These are phyloP conservation scores for Girardinus metallicus DNA, from an alignment of 2,797 vertebrate genomes.

Conservation along the genomic window DNA sequence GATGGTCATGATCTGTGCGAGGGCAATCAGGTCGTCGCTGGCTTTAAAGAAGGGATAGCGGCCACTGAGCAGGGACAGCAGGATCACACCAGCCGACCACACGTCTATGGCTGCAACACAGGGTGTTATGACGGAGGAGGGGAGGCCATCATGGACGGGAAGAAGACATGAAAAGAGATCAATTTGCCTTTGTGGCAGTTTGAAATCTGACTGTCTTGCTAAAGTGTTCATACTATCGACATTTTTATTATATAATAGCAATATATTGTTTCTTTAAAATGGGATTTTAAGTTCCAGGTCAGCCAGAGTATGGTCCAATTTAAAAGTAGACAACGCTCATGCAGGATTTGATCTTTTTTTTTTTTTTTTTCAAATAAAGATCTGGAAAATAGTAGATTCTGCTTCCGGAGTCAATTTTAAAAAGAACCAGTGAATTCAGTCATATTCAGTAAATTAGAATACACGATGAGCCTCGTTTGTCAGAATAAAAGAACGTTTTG, in stretches of 20 bases:
- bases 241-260: neutral
- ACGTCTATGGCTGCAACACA: slow-evolving; percentile 92
- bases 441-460: too few relatives aligned
- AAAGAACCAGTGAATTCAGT: too few relatives aligned
- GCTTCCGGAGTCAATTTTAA: too few relatives aligned
- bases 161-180: neutral
- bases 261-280: neutral
- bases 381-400: too few relatives aligned
- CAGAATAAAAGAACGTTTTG: too few relatives aligned
- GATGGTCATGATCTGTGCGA: slow-evolving; percentile 97
- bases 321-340: neutral
- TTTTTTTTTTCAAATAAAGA: too few relatives aligned
- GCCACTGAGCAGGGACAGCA: slow-evolving; percentile 95
- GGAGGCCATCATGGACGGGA: neutral
- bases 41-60: slow-evolving; percentile 99
- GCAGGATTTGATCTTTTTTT: too few relatives aligned
- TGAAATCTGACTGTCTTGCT: neutral
- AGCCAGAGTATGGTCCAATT: neutral
- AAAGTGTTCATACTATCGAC: neutral
- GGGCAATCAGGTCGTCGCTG: slow-evolving; percentile 93
- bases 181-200: neutral
- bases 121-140: neutral
- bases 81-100: slow-evolving; percentile 96
- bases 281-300: neutral
- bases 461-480: too few relatives aligned